These are phyloP conservation scores for Cololabis saira DNA, from an alignment of 2,113 vertebrate species.

Conservation along the genomic window DNA sequence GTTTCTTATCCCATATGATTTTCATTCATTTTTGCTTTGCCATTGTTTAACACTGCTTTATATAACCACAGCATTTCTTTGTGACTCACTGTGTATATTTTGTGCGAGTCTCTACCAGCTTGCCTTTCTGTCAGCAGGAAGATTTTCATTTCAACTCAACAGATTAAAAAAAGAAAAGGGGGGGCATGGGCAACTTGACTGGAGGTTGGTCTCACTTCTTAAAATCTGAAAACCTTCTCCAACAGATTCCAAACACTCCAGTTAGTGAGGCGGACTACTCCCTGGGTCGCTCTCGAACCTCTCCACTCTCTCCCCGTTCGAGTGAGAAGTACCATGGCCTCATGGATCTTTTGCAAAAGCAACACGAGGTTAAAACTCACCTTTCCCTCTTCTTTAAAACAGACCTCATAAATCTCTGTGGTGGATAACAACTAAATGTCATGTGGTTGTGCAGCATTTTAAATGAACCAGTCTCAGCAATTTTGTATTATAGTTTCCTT, in stretches of 20 bases:
- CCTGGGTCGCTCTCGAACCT: conserved; percentile 81
- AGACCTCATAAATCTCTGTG: neutral
- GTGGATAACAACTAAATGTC: neutral
- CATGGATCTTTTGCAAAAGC: conserved; percentile 86
- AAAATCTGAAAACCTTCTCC: neutral
- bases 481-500: neutral
- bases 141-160: conserved; percentile 2
- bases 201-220: neutral
- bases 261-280: conserved; percentile 87
- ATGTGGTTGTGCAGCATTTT: neutral
- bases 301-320: conserved; percentile 79
- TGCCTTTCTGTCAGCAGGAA: conserved; percentile 24
- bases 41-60: conserved; percentile 25
- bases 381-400: neutral
- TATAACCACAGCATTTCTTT: conserved; percentile 10
- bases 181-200: neutral
- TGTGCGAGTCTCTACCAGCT: conserved; percentile 39
- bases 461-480: neutral
- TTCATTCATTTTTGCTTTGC: conserved; percentile 22
- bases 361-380: conserved; percentile 83
- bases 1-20: conserved; percentile 23
- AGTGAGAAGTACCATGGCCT: conserved; percentile 84
- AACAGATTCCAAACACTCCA: conserved; percentile 85
- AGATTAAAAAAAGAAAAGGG: no score
- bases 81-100: conserved; percentile 33